Base-by-base conservation (phyloP, 2,797 vertebrate species). In the Perodicticus potto region DNA sequence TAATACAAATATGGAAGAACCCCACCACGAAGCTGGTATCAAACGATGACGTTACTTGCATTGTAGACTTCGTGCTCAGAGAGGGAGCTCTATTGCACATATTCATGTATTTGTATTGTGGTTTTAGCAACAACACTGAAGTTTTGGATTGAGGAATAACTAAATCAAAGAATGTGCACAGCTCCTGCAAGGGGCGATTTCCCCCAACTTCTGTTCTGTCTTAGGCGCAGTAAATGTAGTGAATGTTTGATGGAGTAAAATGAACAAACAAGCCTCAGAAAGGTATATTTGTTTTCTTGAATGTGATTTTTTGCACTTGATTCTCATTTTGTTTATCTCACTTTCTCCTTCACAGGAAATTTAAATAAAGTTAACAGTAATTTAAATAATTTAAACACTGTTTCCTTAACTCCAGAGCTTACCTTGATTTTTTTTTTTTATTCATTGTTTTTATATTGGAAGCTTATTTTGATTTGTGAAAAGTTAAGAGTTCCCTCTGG, bases 401-500 rank as follows among this genome's bases (percentile, higher is more conserved):
- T 73, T 93, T 96, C 94, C 88, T 80, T 80, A 76, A 93, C 22
- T 94, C 10, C 23, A 74, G 0, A 86, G 45, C 59, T 81, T 87
- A 81, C 43, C 9, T 86, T 90, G 27, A 82, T 3, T 37, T 81
- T 73, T 93, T 77, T 87, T 37, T 49, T 77, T 67, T 11, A 25
- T 34, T 85, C 2, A 14, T 92, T 29, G 34, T 37, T 90, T 92
- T 96, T 86, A 72, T 57, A 85, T 17, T 69, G 59, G 76, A 94
- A 81, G 34, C 14, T 84, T 43, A 10, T 61, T 93, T 92, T 81
- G 27, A 19, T 83, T 85, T 96, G 34, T 96, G 69, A 70, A 89
- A 91, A 88, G 82, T 93, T 89, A 90, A 97, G 96, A 89, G 95
- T 77, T 96, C 97, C 97, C 97, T 93, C 97, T 98, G 82, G 97